These are phyloP conservation scores for Melolontha melolontha DNA, from an alignment of 2,888 invertebrate genomes.

Conservation along the genomic window DNA sequence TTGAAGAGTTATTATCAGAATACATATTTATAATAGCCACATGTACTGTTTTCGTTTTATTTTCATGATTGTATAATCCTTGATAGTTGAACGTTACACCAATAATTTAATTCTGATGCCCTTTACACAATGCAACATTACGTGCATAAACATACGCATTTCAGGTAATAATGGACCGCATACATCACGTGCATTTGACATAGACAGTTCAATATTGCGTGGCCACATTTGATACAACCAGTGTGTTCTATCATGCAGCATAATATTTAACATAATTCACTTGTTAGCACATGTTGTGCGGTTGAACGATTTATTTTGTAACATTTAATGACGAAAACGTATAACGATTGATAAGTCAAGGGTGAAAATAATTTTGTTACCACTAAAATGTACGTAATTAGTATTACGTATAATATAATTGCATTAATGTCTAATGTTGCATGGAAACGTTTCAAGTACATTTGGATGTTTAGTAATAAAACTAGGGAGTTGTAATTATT, in stretches of 20 bases:
- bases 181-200: conserved; percentile 35
- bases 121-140: neutral
- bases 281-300: conserved; percentile 33
- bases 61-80: neutral
- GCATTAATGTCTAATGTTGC: neutral
- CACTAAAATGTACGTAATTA: neutral
- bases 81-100: conserved; percentile 7
- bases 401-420: neutral
- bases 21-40: neutral
- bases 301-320: conserved; percentile 27
- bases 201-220: conserved; percentile 37
- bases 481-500: no score
- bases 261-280: conserved; percentile 27
- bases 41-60: neutral
- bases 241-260: neutral
- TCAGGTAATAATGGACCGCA: conserved; percentile 30
- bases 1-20: no score
- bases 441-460: no score
- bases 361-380: conserved; percentile 12
- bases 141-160: conserved; percentile 15
- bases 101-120: conserved; percentile 24
- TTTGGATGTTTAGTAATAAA: no score
- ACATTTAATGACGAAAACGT: neutral
- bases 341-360: neutral
- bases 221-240: conserved; percentile 23